These are phyloP conservation scores for Fratercula arctica DNA, from an alignment of 2,797 vertebrate genomes.

Conservation along the genomic window DNA sequence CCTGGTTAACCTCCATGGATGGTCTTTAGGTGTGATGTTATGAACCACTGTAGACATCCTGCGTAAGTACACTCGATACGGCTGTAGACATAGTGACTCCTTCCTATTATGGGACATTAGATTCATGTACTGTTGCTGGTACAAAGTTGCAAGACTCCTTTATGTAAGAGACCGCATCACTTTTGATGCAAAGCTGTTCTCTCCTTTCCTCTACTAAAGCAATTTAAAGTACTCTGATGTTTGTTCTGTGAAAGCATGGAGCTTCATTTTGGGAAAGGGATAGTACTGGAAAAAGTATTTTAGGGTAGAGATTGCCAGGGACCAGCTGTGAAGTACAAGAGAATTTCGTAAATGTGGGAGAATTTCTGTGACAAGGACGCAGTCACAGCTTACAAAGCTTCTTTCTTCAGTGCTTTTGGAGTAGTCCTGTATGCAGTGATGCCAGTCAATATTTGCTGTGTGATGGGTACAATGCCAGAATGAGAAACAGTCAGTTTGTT, in stretches of 20 bases:
- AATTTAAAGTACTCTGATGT: neutral
- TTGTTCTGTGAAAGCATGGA: neutral
- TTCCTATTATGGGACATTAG: neutral
- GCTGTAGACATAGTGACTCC: neutral
- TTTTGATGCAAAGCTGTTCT: neutral
- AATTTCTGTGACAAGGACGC: neutral
- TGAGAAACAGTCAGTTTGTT: neutral
- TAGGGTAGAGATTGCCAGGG: neutral
- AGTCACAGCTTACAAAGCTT: neutral
- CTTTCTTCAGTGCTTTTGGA: neutral
- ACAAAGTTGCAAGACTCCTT: neutral
- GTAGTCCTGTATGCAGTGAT: neutral
- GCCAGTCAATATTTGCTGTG: neutral
- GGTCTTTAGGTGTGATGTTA: neutral
- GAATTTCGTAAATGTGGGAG: neutral
- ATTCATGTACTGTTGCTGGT: neutral
- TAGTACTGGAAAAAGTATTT: neutral
- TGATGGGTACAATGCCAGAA: neutral
- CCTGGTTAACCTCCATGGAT: neutral
- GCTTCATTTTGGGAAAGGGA: neutral
- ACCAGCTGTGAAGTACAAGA: neutral
- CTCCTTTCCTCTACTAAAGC: neutral
- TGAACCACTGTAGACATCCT: neutral
- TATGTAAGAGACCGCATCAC: neutral
- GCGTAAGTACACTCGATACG: accelerated